Base-by-base conservation (phyloP, 53 echinoderm and acorn worm genomes). In the Patiria pectinifera region DNA sequence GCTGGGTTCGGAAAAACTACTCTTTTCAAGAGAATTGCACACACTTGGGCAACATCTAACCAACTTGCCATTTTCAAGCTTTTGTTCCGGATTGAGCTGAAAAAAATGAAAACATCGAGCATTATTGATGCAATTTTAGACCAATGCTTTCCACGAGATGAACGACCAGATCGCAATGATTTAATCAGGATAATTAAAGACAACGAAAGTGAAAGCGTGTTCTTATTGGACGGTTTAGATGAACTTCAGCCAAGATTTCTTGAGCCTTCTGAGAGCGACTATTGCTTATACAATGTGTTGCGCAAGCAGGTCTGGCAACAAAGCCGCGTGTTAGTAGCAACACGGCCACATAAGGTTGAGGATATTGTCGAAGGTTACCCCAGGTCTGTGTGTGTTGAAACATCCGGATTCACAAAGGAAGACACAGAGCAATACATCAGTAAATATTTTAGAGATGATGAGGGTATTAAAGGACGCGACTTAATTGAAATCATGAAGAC, bases 1-100 rank as follows among this genome's bases (percentile, higher is more conserved):
- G 80, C 80, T 46, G 80, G 80, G 21, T 16, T 80, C 13, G 80
- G 80, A 11, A 80, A 80, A 47, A 45, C 80, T 0, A 80, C 80
- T 18, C 80, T 80, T 45, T 80, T 80, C 12, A 12, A 13, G 14
- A 80, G 1, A 6, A 46, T 48, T 80, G 80, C 80, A 45, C 44
- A 80, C 45, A 46, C 48, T 15, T 45, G 80, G 53, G 5, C 53
- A 53, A 53, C 48, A 80, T 46, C 21, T 18, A 69, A 45, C 48
- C 15, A 12, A 48, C 6, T 19, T 46, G 18, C 48, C 13, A 80
- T 3, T 3, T 80, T 80, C 80, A 80, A 80, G 48, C 19, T 80
- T 0, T 45, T 80, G 48, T 47, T 45, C 13, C 48, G 48, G 11
- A 21, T 80, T 1, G 43, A 47, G 43, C 48, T 80, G 21, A 80